Evolutionary conservation across 2,797 vertebrate genomes (phyloP), one percentile per base, ranked within the genome.

Genomic region (Ctenosaura bakeri): DNA sequence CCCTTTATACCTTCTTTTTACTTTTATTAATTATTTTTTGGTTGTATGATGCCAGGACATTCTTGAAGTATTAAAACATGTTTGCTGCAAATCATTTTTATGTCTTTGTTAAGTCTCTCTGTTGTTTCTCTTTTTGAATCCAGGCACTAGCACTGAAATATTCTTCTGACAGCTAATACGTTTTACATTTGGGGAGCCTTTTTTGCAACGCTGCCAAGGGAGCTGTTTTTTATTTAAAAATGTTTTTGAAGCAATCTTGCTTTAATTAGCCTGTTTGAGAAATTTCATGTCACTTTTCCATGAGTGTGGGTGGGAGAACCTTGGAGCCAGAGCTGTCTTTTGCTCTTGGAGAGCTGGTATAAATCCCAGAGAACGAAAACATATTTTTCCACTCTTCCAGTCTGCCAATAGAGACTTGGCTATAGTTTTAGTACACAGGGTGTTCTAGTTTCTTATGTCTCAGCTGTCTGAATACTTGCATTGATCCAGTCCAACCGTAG

Each of bases 251-350:
- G 95, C 94, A 93, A 92, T 94, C 92, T 97, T 95, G 92, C 94
- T 97, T 97, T 97, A 96, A 96, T 97, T 95, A 95, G 94, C 96
- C 93, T 95, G 95, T 94, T 96, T 97, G 95, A 96, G 93, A 96
- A 95, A 96, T 96, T 95, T 97, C 91, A 94, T 97, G 96, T 97
- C 96, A 92, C 96, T 95, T 97, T 97, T 97, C 96, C 96, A 93
- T 96, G 96, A 95, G 95, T 96, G 95, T 97, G 96, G 96, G 96
- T 96, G 95, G 96, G 94, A 96, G 94, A 91, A 91, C 85, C 95
- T 94, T 94, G 94, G 95, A 97, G 95, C 96, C 95, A 97, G 95
- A 95, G 95, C 94, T 96, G 95, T 96, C 96, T 96, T 95, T 95
- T 95, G 92, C 94, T 97, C 79, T 96, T 96, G 95, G 95, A 96